Evolutionary conservation across 2,797 vertebrate genomes (phyloP), one percentile per base, ranked within the genome.

Genomic region (Myotis planiceps): DNA sequence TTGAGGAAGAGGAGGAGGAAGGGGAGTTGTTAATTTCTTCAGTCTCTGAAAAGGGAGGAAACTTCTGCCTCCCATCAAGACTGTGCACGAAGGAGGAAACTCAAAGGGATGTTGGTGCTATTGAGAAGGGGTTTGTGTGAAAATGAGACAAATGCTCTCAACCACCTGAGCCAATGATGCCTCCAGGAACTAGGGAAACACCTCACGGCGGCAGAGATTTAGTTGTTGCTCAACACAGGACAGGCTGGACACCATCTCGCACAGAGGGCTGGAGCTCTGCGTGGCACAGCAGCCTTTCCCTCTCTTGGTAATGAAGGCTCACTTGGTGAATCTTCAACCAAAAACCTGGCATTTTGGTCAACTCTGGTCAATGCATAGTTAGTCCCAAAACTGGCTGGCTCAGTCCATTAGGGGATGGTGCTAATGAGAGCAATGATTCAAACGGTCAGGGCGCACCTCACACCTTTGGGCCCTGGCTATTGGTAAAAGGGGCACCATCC

Each of bases 291-390:
- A 53, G 53, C 1, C 21, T 80, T 60, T 65, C 68, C 58, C 16
- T 79, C n/a, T 83, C 37, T 42, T 13, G 23, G 32, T 27, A 16
- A 23, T 42, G 90, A 89, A 75, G 47, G 9, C 15, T 55, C 12
- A 76, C 42, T 87, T 53, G 25, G 32, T 84, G 71, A 84, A 39
- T 55, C 3, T 42, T 94, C 88, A 84, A 32, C 72, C 1, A 6
- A 83, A 97, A 83, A n/a, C 9, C 37, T 81, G 66, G 10, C 19
- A 82, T 68, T 88, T 72, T 47, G 25, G 47, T 84, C 32, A 82
- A 19, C 45, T 74, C 58, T 81, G 16, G 8, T 51, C 60, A 79
- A 13, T 9, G 47, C 7, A 9, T 21, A 71, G 37, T 71, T 82
- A 58, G 84, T 88, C 23, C 60, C 7, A 0, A 69, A 58, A 79